Base-by-base conservation (phyloP, 2,888 invertebrate species). In the Tolmerus cingulatus region DNA sequence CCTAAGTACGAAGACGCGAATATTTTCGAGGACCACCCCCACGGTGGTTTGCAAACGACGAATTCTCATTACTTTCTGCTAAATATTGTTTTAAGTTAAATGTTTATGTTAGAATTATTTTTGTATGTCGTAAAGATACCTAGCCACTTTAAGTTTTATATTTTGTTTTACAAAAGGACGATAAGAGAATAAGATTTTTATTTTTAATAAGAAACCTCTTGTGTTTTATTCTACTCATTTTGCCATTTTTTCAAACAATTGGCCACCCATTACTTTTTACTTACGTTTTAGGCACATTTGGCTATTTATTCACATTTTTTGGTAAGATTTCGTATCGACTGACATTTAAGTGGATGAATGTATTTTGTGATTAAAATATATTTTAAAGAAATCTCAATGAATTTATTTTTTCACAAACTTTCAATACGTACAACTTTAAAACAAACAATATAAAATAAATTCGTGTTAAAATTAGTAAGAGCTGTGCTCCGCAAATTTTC, bases 151-250 rank as follows among this genome's bases (percentile, higher is more conserved):
- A 82, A 82, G 82, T 82, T 82, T 82, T 82, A 82, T 57, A 82
- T 82, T 82, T 82, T 82, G 82, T 82, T 82, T 82, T 82, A 82
- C 82, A 82, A 82, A 82, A 57, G 57, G 82, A 57, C 82, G 82
- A 82, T 57, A 82, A 57, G 79, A 57, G 82, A 82, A 82, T 82
- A 82, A 82, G 82, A 82, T 82, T 82, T 82, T 82, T 82, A 82
- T 82, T 82, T 82, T 82, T 82, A 82, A 82, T 82, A 82, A 82
- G 57, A 82, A 46, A 79, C 16, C 19, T 66, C 66, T 66, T 79
- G 46, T 79, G 79, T 79, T 79, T 79, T 79, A 79, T 46, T 79
- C 51, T 79, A n/a, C 7, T 76, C 4, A 37, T 37, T 76, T 76
- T 76, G 7, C 23, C 66, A 66, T 66, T 66, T 66, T n/a, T 23